Conservation (phyloP, 1,140 invertebrate species). For the Pachypsylla venusta region DNA sequence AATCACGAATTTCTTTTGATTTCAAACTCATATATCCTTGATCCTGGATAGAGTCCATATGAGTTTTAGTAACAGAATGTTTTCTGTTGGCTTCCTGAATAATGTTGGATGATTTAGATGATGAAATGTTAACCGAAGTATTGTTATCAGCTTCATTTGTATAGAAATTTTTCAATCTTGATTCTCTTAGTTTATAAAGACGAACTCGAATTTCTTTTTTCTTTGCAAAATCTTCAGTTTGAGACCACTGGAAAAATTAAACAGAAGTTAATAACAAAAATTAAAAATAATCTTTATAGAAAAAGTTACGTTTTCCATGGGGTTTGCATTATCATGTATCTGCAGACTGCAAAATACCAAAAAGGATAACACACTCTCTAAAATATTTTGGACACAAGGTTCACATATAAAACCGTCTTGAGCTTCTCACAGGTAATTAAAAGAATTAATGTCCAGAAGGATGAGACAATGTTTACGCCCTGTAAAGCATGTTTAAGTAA, state of each 20-base stretch:
- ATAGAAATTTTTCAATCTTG: conserved; percentile 53
- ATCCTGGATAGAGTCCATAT: conserved; percentile 49
- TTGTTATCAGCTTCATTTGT: conserved; percentile 32
- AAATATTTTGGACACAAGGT: too few species aligned
- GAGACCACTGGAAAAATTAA: conserved; percentile 52
- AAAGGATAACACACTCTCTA: too few species aligned
- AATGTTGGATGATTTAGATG: conserved; percentile 7
- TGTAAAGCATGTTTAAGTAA: too few species aligned
- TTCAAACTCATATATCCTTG: conserved; percentile 58
- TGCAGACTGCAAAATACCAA: too few species aligned
- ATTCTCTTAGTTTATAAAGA: conserved; percentile 64
- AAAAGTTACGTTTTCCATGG: too few species aligned
- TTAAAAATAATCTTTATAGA: too few species aligned
- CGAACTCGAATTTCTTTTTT: conserved; percentile 71
- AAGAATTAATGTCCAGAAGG: too few species aligned
- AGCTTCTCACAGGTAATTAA: too few species aligned
- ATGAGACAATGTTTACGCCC: too few species aligned
- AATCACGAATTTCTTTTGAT: conserved; percentile 57
- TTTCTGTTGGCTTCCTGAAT: conserved; percentile 17
- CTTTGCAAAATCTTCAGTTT: conserved; percentile 65
- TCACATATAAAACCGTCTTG: too few species aligned
- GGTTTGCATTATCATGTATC: too few species aligned
- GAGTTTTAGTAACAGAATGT: conserved; percentile 34
- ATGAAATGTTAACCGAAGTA: conserved; percentile 10
- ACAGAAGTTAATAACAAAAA: conserved; percentile 16